Evolutionary conservation across 2,113 vertebrate species (phyloP).

Genomic region (Sclerurus mexicanus): DNA sequence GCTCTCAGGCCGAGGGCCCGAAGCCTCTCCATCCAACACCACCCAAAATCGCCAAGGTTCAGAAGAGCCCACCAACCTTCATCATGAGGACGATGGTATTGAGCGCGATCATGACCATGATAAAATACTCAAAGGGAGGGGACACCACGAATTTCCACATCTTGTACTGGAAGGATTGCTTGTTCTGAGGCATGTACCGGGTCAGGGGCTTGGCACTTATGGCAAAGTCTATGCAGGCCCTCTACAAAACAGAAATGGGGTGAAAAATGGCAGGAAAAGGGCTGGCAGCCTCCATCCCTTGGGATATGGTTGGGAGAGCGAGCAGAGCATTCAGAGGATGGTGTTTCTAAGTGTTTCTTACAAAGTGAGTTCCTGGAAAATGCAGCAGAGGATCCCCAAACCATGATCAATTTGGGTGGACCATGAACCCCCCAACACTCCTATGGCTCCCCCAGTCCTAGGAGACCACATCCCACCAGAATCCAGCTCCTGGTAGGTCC

Average conservation of each 20-base stretch:
- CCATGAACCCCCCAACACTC: neutral
- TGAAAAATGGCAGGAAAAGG: neutral
- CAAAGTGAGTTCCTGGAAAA: accelerated
- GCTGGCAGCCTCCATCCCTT: neutral
- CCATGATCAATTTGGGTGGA: neutral
- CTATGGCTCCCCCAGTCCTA: neutral
- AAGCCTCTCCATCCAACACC: neutral
- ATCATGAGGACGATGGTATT: constrained; percentile 98
- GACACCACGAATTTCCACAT: constrained; percentile 98
- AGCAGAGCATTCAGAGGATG: neutral
- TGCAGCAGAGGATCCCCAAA: neutral
- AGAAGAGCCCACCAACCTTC: constrained; percentile 81
- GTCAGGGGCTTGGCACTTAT: constrained; percentile 95
- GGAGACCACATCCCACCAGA: neutral
- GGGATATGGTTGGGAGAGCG: neutral
- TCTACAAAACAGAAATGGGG: constrained; percentile 72
- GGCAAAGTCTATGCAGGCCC: constrained; percentile 96
- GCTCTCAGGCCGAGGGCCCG: neutral
- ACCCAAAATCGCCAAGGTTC: neutral
- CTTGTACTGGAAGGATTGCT: constrained; percentile 93
- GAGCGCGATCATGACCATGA: constrained; percentile 98
- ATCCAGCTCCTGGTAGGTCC: neutral
- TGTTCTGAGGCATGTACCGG: constrained; percentile 94
- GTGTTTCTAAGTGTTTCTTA: neutral
- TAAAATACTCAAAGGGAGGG: constrained; percentile 94